phyloP scores from a whole-genome alignment of 2,113 vertebrate genomes.

The Lonchura striata region DNA sequence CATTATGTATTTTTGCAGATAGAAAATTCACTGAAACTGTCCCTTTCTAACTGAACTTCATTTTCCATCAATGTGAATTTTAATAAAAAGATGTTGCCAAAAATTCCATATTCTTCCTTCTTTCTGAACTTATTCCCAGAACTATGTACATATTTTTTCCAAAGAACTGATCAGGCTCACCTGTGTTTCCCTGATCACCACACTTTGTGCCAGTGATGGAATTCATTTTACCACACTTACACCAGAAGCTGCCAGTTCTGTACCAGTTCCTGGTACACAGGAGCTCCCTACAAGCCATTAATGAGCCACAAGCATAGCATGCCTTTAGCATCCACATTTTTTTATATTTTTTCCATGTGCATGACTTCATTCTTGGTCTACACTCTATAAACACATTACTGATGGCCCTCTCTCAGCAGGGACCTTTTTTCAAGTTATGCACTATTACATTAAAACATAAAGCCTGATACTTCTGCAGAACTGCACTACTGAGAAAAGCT shows the following conservation, averaged over 20 bases:
- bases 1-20: neutral
- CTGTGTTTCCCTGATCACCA: neutral
- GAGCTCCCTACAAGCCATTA: neutral
- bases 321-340: neutral
- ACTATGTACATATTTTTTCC: fast-evolving
- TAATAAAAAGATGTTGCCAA: neutral
- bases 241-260: neutral
- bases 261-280: neutral
- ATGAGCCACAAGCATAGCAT: neutral
- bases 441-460: neutral
- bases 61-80: neutral
- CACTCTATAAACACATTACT: neutral
- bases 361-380: neutral
- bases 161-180: neutral
- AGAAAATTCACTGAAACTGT: neutral
- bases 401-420: neutral
- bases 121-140: neutral
- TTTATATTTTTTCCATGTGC: neutral
- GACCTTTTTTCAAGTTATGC: neutral
- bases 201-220: fast-evolving
- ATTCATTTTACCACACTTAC: neutral
- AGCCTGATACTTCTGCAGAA: neutral
- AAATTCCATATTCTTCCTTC: neutral
- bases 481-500: neutral
- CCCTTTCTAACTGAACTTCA: neutral